A percentile compares a stretch with the other conserved stretches of the same genome.
Evolutionary conservation across 2,113 vertebrate genomes (phyloP).

Genomic region (Sinocyclocheilus maitianheensis): DNA sequence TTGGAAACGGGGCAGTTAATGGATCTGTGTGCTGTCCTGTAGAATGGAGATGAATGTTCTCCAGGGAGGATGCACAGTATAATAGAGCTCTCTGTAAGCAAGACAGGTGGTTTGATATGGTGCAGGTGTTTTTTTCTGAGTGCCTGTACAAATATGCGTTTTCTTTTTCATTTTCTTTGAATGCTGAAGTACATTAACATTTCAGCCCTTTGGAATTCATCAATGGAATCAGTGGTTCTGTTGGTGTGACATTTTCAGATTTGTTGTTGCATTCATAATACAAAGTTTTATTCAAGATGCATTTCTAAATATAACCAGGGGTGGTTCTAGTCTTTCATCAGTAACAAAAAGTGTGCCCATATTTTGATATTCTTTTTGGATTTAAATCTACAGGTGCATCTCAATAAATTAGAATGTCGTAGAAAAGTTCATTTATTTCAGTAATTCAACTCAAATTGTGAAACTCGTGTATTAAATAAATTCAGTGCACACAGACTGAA

Average conservation of each 20-base stretch:
- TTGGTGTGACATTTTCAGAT: background rate
- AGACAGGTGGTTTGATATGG: background rate
- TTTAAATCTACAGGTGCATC: no score
- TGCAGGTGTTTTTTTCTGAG: slow-evolving; percentile 4
- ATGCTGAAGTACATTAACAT: background rate
- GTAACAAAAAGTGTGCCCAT: no score
- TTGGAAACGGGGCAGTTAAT: slow-evolving; percentile 69
- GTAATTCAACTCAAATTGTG: no score
- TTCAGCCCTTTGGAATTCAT: slow-evolving; percentile 2
- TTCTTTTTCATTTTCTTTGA: background rate
- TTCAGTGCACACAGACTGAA: no score
- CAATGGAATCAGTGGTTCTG: background rate
- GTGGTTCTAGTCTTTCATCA: no score
- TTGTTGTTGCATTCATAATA: background rate
- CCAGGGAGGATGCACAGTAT: background rate
- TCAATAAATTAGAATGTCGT: no score
- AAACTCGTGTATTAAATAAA: no score
- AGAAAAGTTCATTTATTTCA: no score
- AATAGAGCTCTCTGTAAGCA: slow-evolving; percentile 25
- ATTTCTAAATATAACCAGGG: background rate
- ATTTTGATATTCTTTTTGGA: no score
- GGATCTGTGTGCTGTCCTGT: slow-evolving; percentile 60
- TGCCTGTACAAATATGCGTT: background rate
- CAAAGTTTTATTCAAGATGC: background rate
- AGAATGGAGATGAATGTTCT: slow-evolving; percentile 46